A percentile compares a stretch with the other conserved stretches of the same genome.
phyloP scores from a whole-genome alignment of 2,888 invertebrate species.

The Octodonta nipae region DNA sequence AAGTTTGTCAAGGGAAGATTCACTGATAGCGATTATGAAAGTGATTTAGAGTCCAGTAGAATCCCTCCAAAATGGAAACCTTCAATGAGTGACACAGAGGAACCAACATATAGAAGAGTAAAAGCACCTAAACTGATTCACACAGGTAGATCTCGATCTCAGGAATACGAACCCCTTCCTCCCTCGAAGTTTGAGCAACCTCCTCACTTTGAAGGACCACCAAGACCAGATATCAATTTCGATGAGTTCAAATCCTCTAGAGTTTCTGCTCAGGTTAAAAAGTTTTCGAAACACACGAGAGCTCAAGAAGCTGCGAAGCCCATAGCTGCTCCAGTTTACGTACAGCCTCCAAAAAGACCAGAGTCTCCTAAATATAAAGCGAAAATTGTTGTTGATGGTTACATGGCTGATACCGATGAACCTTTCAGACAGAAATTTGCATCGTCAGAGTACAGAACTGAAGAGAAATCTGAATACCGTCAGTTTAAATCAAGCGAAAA shows the following conservation, averaged over 20 bases:
- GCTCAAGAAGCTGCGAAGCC: conserved; percentile 27
- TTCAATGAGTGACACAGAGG: conserved; percentile 51
- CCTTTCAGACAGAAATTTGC: conserved; percentile 33
- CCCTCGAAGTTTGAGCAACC: conserved; percentile 44
- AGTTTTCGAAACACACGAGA: conserved; percentile 26
- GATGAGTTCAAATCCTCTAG: conserved; percentile 25
- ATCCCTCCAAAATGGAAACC: conserved; percentile 45
- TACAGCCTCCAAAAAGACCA: conserved; percentile 23
- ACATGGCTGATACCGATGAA: conserved; percentile 59
- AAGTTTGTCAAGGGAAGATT: conserved; percentile 45
- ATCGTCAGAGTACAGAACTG: conserved; percentile 26
- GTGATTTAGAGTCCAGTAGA: conserved; percentile 42
- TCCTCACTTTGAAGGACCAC: conserved; percentile 32
- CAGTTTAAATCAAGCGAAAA: conserved; percentile 27
- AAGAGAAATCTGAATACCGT: conserved; percentile 27
- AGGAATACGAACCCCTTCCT: conserved; percentile 42
- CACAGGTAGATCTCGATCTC: conserved; percentile 42
- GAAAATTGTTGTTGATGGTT: conserved; percentile 43
- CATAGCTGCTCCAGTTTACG: conserved; percentile 30
- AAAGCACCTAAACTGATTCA: conserved; percentile 37
- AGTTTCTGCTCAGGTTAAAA: conserved; percentile 24
- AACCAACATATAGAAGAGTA: conserved; percentile 43
- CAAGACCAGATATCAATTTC: conserved; percentile 30
- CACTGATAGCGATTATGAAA: conserved; percentile 55
- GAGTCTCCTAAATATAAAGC: conserved; percentile 42